phyloP scores from a whole-genome alignment of 2,113 vertebrate species.

The Balaeniceps rex region DNA sequence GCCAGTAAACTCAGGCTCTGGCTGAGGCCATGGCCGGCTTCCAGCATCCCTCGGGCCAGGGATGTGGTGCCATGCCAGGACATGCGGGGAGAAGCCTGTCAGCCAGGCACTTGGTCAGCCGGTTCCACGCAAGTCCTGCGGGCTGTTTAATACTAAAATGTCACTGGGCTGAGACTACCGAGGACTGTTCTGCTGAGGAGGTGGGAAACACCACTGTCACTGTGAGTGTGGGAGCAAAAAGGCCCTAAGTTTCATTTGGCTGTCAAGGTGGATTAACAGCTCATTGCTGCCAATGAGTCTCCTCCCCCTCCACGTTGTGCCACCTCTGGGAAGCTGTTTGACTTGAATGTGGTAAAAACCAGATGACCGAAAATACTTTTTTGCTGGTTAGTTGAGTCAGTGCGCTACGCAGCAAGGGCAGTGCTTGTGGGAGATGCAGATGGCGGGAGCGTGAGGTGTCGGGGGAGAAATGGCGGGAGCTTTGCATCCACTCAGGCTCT shows the following conservation, averaged over 20 bases:
- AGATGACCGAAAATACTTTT: neutral
- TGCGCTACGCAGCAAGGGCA: neutral
- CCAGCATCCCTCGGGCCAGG: neutral
- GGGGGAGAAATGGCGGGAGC: neutral
- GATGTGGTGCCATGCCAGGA: neutral
- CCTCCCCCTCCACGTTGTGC: neutral
- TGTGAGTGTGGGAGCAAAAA: neutral
- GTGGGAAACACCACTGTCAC: neutral
- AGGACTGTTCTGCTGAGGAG: neutral
- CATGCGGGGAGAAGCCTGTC: neutral
- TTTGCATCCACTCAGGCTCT: neutral
- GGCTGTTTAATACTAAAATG: neutral
- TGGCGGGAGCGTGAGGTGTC: rapidly evolving
- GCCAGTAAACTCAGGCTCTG: neutral
- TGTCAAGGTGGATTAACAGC: neutral
- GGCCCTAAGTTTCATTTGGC: neutral
- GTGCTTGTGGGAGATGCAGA: neutral
- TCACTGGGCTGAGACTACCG: neutral
- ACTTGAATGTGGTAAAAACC: neutral
- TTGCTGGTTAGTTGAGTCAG: neutral
- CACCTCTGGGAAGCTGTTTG: neutral
- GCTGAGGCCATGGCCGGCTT: neutral
- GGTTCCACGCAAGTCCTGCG: rapidly evolving
- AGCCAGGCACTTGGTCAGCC: neutral
- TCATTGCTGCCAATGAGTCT: neutral